These are phyloP conservation scores for Acronicta psi DNA, from an alignment of 2,888 invertebrate species.

Conservation along the genomic window DNA sequence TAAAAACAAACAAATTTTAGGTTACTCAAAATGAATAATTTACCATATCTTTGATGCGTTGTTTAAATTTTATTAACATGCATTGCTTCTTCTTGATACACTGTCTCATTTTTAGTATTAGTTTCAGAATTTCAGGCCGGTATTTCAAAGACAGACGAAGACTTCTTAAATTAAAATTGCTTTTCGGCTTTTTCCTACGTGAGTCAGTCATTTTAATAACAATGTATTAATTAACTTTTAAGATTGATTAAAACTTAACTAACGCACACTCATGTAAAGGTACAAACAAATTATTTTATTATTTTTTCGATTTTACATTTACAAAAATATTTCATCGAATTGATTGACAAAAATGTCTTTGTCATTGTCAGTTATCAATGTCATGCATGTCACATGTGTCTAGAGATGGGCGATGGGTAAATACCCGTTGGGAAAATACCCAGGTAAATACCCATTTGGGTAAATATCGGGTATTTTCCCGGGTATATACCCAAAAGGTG, in stretches of 20 bases:
- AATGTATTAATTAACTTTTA: not conserved
- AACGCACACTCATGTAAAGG: not conserved
- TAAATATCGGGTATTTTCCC: too few species aligned
- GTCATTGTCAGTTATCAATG: too few species aligned
- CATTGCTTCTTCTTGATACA: slow-evolving; percentile 88
- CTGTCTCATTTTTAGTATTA: slow-evolving; percentile 89
- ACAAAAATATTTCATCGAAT: too few species aligned
- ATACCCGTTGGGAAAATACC: too few species aligned
- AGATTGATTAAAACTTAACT: slow-evolving; percentile 1
- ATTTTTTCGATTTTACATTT: too few species aligned
- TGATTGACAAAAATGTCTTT: too few species aligned
- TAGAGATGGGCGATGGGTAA: too few species aligned
- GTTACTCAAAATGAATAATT: slow-evolving; percentile 46
- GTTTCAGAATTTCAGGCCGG: slow-evolving; percentile 89
- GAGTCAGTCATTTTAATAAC: slow-evolving; percentile 46
- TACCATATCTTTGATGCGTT: slow-evolving; percentile 87
- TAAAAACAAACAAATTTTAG: not conserved
- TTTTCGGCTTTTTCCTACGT: slow-evolving; percentile 49
- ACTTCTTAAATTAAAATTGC: slow-evolving; percentile 61
- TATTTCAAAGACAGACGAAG: slow-evolving; percentile 83
- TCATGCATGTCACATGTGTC: too few species aligned
- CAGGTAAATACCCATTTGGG: too few species aligned
- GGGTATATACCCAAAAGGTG: too few species aligned
- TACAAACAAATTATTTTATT: not conserved
- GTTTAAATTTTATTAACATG: slow-evolving; percentile 89